These are phyloP conservation scores for Hypsibius dujardini DNA, from an alignment of 1,140 invertebrate genomes.

Conservation along the genomic window DNA sequence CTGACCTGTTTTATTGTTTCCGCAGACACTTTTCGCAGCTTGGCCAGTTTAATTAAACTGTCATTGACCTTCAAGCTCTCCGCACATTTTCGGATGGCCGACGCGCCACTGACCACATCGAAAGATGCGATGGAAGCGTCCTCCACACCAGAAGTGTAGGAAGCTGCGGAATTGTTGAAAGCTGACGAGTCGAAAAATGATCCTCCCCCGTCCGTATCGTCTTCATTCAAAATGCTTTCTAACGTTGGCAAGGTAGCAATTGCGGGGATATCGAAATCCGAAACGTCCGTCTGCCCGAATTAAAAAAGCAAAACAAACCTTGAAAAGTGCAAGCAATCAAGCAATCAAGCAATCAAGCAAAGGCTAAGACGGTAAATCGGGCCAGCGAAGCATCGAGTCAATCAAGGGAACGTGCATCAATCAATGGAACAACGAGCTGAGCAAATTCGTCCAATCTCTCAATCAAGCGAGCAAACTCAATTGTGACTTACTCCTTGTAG, in stretches of 20 bases:
- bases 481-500: too few relatives aligned
- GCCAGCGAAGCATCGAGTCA: too few relatives aligned
- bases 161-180: background rate
- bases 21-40: background rate
- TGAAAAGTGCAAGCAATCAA: too few relatives aligned
- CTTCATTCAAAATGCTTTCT: background rate
- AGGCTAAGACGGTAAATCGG: too few relatives aligned
- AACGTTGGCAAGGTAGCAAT: background rate
- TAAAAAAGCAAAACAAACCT: too few relatives aligned
- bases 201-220: background rate
- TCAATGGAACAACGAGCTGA: too few relatives aligned
- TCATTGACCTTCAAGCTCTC: background rate
- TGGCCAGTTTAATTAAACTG: background rate
- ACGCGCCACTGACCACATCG: slow-evolving; percentile 3
- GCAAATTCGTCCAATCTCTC: too few relatives aligned
- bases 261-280: background rate
- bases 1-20: too few relatives aligned
- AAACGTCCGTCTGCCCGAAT: background rate
- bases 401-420: too few relatives aligned
- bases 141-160: slow-evolving; percentile 1
- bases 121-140: slow-evolving; percentile 4
- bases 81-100: background rate
- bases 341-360: too few relatives aligned
- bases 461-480: too few relatives aligned
- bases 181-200: background rate